A percentile compares a stretch with the other conserved stretches of the same genome.
Conservation (phyloP, 2,113 vertebrate genomes). For the Galbula dea region DNA sequence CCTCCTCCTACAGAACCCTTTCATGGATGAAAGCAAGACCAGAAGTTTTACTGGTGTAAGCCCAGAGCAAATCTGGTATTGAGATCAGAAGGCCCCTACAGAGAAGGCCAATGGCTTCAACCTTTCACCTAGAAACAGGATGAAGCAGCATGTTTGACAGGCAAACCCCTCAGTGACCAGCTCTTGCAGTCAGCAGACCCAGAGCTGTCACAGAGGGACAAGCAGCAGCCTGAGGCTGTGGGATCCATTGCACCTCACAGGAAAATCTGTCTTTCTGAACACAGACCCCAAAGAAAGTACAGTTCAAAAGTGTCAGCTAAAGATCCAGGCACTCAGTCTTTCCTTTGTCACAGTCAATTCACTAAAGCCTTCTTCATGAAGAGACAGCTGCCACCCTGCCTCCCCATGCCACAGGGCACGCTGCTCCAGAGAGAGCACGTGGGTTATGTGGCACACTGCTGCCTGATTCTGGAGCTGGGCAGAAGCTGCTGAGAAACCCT, state of each 20-base stretch:
- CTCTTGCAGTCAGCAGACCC: background rate
- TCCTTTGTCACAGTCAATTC: background rate
- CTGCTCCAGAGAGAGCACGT: rapidly evolving
- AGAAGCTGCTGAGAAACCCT: background rate
- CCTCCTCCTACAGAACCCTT: background rate
- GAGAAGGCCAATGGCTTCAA: background rate
- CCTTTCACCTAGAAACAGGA: background rate
- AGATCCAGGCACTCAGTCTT: background rate
- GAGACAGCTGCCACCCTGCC: background rate
- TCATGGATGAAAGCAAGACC: background rate
- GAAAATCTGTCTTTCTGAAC: background rate
- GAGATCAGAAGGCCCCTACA: background rate
- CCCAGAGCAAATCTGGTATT: background rate
- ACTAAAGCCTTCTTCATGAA: background rate
- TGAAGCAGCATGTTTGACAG: background rate
- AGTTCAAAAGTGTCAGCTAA: background rate
- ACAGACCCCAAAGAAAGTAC: background rate
- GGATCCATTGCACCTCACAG: background rate
- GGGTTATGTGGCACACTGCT: background rate
- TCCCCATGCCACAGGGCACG: background rate
- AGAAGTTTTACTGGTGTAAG: background rate
- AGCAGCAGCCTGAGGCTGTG: background rate
- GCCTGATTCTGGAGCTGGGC: background rate
- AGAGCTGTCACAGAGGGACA: background rate
- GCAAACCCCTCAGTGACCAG: background rate